Base-by-base conservation (phyloP, 2,888 invertebrate species). In the Aleiodes testaceus region DNA sequence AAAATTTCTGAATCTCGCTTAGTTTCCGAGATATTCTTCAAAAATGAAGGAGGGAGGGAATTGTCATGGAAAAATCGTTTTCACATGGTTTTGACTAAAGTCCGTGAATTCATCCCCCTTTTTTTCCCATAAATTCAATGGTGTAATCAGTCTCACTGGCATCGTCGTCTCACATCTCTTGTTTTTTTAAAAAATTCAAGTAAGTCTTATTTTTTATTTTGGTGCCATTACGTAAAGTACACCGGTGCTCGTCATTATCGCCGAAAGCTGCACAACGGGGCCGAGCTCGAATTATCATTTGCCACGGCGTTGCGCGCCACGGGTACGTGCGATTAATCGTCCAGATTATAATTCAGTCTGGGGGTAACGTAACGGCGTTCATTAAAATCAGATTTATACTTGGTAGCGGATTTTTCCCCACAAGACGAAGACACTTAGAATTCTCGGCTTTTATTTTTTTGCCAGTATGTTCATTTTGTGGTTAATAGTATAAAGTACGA, bases 321-420 rank as follows among this genome's bases (percentile, higher is more conserved):
- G 69, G 71, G 73, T 74, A 74, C 74, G 74, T 70, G 75, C 74
- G 77, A 78, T 75, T 78, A 76, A 78, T 77, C 77, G 77, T 69
- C 22, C 69, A 75, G 77, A 78, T 78, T 77, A 75, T 77, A 74
- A 78, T 78, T 75, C 75, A 75, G 72, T 71, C 69, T 70, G 74
- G 53, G 65, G 69, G 66, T 52, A 69, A 66, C 55, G 72, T 76
- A 77, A 79, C 76, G 74, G 74, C 75, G 73, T 77, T 75, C 78
- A 79, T 79, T 79, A 78, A 78, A 78, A 78, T 79, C 79, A 79
- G 78, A 79, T 79, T 78, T 78, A 76, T 78, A 75, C 74, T 74
- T 68, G 76, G 77, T 75, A 76, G 74, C 73, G 69, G 73, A 74
- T 78, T 76, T 74, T 75, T 59, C 72, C 72, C 72, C 53, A 66